Percentiles rank a stretch among this genome's conserved stretches.
Conservation (phyloP, 2,113 vertebrate species). For the Hippocampus zosterae region DNA sequence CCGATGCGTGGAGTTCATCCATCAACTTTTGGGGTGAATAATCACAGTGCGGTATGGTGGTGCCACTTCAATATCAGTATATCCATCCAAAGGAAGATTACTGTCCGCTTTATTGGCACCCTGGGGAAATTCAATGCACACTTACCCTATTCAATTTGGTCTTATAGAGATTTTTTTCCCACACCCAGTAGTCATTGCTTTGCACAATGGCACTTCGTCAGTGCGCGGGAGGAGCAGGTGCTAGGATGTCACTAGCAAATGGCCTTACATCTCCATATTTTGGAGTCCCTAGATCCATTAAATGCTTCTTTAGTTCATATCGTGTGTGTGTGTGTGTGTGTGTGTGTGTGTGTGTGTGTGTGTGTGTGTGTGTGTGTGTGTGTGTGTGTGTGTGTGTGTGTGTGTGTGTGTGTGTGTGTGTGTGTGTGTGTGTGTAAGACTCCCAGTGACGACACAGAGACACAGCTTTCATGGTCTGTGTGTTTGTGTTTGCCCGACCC, state of each 20-base stretch:
- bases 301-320: conserved; percentile 8
- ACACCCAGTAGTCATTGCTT: not conserved
- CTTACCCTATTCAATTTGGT: not conserved
- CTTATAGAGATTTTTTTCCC: not conserved
- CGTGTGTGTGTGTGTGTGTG: not conserved
- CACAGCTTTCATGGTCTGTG: not conserved
- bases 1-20: not conserved
- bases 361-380: not conserved
- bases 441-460: conserved; percentile 17
- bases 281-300: not conserved
- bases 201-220: not conserved
- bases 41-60: not conserved
- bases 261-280: not conserved
- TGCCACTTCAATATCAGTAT: not conserved
- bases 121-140: not conserved
- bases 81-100: not conserved
- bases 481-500: not conserved
- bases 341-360: conserved; percentile 10
- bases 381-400: not conserved
- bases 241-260: not conserved
- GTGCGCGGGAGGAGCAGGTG: not conserved
- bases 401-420: not conserved
- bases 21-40: not conserved
- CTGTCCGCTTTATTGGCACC: not conserved
- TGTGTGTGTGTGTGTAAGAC: not conserved